A percentile compares a stretch with the other conserved stretches of the same genome.
Conservation (phyloP, 1,140 invertebrate genomes). For the Caenorhabditis latens region DNA sequence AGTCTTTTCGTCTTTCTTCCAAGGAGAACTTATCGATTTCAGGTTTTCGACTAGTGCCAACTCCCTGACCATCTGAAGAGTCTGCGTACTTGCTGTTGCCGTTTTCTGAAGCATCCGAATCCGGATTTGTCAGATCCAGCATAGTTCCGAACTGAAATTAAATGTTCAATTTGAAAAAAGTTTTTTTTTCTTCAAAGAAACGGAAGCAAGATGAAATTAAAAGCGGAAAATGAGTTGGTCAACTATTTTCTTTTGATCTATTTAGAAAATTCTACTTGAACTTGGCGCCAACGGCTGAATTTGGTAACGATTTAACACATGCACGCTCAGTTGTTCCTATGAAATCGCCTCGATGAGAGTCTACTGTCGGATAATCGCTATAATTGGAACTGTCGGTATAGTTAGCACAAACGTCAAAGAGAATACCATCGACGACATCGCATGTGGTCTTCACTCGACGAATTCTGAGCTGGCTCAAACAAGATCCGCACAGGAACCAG, state of each 20-base stretch:
- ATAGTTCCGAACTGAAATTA: neutral
- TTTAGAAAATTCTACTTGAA: too few relatives aligned
- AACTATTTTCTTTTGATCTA: too few relatives aligned
- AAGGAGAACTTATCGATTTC: neutral
- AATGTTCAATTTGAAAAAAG: too few relatives aligned
- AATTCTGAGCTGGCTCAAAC: conserved; percentile 22
- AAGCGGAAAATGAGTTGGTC: too few relatives aligned
- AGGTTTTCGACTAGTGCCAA: neutral
- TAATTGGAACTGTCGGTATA: neutral
- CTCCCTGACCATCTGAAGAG: conserved; percentile 1
- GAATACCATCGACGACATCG: neutral
- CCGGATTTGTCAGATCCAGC: conserved; percentile 34
- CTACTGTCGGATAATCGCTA: neutral
- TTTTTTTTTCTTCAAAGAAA: too few relatives aligned
- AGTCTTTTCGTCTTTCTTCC: neutral
- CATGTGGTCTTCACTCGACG: neutral
- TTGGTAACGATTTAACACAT: neutral
- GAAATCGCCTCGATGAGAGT: neutral
- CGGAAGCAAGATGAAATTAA: too few relatives aligned
- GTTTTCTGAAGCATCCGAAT: conserved; percentile 14
- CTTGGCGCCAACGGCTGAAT: neutral
- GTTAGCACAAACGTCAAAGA: neutral
- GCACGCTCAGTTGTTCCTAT: neutral
- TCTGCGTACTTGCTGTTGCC: conserved; percentile 8
- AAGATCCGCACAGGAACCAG: conserved; percentile 25